phyloP scores from a whole-genome alignment of 2,113 vertebrate species.

The Osmerus eperlanus region DNA sequence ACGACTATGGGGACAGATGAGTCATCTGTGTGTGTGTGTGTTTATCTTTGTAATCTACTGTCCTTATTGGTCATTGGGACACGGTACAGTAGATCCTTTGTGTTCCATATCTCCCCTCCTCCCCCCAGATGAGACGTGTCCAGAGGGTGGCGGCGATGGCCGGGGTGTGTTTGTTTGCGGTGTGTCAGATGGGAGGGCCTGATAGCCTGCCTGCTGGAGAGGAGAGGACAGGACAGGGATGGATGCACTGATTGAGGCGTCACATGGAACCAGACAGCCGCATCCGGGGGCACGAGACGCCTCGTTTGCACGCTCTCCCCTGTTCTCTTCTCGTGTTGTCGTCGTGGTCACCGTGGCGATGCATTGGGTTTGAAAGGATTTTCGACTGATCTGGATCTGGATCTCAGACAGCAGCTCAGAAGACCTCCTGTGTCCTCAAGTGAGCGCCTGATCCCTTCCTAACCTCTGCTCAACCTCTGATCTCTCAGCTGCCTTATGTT shows the following conservation, averaged over 20 bases:
- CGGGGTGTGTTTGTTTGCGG: constrained; percentile 38
- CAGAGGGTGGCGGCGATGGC: constrained; percentile 8
- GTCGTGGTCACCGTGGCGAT: no score
- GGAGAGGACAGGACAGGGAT: not conserved
- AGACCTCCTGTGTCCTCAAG: no score
- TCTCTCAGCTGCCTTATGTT: no score
- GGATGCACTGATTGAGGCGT: constrained; percentile 26
- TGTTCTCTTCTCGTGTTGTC: no score
- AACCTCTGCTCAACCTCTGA: no score
- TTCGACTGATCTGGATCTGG: no score
- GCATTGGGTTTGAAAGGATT: no score
- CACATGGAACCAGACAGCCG: not conserved
- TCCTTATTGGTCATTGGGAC: not conserved
- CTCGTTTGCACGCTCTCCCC: not conserved
- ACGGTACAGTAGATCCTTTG: not conserved
- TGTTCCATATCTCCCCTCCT: not conserved
- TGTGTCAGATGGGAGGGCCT: constrained; percentile 36
- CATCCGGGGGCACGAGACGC: not conserved
- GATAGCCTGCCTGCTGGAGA: constrained; percentile 30
- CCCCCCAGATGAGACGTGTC: not conserved
- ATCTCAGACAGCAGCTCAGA: no score
- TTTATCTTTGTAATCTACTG: not conserved
- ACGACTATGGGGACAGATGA: constrained; percentile 20
- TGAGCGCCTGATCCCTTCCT: no score
- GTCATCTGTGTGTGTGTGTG: not conserved